Evolutionary conservation across 2,888 invertebrate genomes (phyloP).

Genomic region (Apotomis turbidana): DNA sequence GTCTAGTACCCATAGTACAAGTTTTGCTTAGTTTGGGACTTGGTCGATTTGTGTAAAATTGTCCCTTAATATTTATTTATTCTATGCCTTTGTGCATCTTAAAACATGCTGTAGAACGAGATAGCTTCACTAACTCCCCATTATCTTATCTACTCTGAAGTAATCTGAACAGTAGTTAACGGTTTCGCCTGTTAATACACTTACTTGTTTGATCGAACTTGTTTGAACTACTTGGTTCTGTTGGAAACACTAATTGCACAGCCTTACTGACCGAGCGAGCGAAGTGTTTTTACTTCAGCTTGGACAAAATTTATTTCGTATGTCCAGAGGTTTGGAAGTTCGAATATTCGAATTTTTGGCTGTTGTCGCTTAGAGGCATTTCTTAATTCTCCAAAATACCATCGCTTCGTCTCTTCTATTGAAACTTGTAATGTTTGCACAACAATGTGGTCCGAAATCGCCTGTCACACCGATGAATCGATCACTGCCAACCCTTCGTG

Average conservation of each 20-base stretch:
- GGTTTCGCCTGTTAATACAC: slow-evolving; percentile 17
- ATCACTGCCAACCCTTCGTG: slow-evolving; percentile 40
- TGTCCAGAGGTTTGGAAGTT: too few relatives aligned
- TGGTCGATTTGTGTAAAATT: too few relatives aligned
- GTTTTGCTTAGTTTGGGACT: too few relatives aligned
- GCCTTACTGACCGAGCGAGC: too few relatives aligned
- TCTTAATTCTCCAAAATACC: neutral
- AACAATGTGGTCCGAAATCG: slow-evolving; percentile 23
- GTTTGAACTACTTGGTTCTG: slow-evolving; percentile 1
- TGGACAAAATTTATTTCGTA: too few relatives aligned
- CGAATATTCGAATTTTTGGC: too few relatives aligned
- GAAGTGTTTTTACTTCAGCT: too few relatives aligned
- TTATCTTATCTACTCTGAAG: neutral
- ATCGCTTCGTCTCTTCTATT: slow-evolving; percentile 4
- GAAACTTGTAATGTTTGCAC: slow-evolving; percentile 12
- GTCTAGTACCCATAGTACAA: too few relatives aligned
- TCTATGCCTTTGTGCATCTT: too few relatives aligned
- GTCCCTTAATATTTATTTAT: too few relatives aligned
- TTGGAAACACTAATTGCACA: neutral
- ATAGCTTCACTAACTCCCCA: neutral
- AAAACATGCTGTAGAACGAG: neutral
- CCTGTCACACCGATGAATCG: slow-evolving; percentile 19
- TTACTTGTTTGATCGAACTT: slow-evolving; percentile 10
- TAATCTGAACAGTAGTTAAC: slow-evolving; percentile 13
- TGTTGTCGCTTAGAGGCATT: too few relatives aligned